Base-by-base conservation (phyloP, 1,140 invertebrate species). In the Anoplophora glabripennis region DNA sequence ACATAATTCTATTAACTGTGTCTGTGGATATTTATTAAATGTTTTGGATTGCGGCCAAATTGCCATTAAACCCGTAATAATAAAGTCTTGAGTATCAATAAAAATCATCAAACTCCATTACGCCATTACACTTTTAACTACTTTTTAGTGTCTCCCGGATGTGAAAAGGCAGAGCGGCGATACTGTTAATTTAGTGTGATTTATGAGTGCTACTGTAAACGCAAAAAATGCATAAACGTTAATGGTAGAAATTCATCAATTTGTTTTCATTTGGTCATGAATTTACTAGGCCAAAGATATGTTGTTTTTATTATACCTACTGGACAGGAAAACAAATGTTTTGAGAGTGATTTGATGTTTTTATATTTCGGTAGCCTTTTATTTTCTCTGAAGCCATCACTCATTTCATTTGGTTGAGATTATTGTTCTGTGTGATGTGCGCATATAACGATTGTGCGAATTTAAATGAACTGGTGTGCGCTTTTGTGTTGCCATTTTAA, bases 241-340 rank as follows among this genome's bases (percentile, higher is more conserved):
- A 49, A 49, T 42, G 51, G 51, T n/a, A 33, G 51, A 47, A 35
- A 61, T 61, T 45, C 53, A 61, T 57, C 47, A 61, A 61, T 56
- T 44, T 46, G 38, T 61, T 61, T 56, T 54, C 48, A 59, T 61
- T 61, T 51, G 47, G 48, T 56, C 56, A 56, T 55, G 54, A 61
- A 61, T 61, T 53, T 37, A 21, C 57, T 46, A 35, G 44, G 36
- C 57, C 47, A 42, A 54, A 57, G 56, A 62, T 56, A 57, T 62
- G 59, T 53, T 62, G 63, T 65, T 65, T 65, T 65, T 61, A 62
- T 56, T 52, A 37, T 56, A 38, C 38, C 35, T 53, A 59, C 49
- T 63, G 48, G 56, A 64, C 64, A 66, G 61, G 61, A 56, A 66
- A 66, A 66, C 64, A 66, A 66, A 66, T 66, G 64, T 63, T 63